A percentile compares a stretch with the other conserved stretches of the same genome.
Conservation (phyloP, 1,140 invertebrate species). For the Wiebesia pumilae region DNA sequence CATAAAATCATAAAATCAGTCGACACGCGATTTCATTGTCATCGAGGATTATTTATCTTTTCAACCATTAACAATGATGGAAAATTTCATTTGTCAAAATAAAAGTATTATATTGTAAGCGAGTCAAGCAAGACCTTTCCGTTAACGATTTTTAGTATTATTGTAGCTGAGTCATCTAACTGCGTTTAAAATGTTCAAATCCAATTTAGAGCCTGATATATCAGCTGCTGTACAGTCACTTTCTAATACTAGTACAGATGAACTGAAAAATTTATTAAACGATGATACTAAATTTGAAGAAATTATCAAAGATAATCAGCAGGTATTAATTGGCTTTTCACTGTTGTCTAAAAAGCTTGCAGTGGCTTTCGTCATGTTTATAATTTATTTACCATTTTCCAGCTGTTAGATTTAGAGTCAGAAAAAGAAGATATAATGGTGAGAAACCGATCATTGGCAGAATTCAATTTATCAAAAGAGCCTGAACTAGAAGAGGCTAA, state of each 20-base stretch:
- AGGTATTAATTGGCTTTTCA: slow-evolving; percentile 76
- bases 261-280: slow-evolving; percentile 89
- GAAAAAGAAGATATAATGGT: slow-evolving; percentile 91
- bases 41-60: not conserved
- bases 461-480: slow-evolving; percentile 89
- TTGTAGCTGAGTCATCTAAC: not conserved
- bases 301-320: slow-evolving; percentile 84
- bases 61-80: not conserved
- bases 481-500: slow-evolving; percentile 85
- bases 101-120: not conserved
- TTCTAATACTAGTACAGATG: slow-evolving; percentile 80
- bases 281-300: slow-evolving; percentile 89
- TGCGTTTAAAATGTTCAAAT: slow-evolving; percentile 61
- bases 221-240: slow-evolving; percentile 75
- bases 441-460: slow-evolving; percentile 89
- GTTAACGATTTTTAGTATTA: not conserved
- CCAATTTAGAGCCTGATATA: slow-evolving; percentile 68
- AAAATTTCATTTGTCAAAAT: slow-evolving; percentile 13
- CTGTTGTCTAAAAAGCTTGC: no score
- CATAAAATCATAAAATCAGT: not conserved
- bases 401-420: slow-evolving; percentile 86
- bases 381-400: slow-evolving; percentile 28
- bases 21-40: not conserved
- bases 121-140: not conserved
- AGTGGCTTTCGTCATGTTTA: not conserved